Conservation (phyloP, 1,140 invertebrate genomes). For the Leptopilina boulardi region DNA sequence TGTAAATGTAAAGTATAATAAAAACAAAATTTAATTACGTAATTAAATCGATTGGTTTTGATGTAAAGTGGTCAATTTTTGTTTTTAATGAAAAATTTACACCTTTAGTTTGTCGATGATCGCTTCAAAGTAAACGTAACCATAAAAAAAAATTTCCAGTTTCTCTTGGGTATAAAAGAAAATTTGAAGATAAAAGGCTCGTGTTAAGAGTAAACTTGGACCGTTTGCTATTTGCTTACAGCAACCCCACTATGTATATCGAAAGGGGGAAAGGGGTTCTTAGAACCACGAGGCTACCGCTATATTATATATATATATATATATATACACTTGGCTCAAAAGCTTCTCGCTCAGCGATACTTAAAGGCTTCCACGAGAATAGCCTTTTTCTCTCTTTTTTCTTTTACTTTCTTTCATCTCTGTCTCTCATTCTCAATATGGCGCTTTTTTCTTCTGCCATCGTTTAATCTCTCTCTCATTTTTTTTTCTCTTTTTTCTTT, state of each 20-base stretch:
- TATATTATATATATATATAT: background rate
- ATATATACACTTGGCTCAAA: constrained; percentile 6
- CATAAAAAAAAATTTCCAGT: background rate
- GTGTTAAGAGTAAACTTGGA: background rate
- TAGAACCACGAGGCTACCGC: background rate
- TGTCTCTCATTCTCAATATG: background rate
- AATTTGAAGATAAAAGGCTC: constrained; percentile 14
- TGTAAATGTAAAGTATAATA: too few relatives aligned
- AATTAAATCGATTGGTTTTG: too few relatives aligned
- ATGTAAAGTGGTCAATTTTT: too few relatives aligned
- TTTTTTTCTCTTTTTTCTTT: background rate
- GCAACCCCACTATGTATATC: background rate
- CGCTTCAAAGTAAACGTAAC: background rate
- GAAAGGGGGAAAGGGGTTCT: background rate
- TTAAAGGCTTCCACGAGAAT: constrained; percentile 15
- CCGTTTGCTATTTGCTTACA: constrained; percentile 3
- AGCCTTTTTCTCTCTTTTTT: background rate
- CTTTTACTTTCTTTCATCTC: background rate
- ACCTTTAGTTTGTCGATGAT: background rate
- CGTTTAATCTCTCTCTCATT: too few relatives aligned
- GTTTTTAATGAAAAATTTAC: background rate
- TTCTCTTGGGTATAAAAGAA: background rate
- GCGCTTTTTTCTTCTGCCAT: background rate
- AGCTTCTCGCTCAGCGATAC: constrained; percentile 8
- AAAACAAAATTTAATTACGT: too few relatives aligned